Conservation (phyloP, 92 coral and sea anemone species). For the Plumapathes pennacea region DNA sequence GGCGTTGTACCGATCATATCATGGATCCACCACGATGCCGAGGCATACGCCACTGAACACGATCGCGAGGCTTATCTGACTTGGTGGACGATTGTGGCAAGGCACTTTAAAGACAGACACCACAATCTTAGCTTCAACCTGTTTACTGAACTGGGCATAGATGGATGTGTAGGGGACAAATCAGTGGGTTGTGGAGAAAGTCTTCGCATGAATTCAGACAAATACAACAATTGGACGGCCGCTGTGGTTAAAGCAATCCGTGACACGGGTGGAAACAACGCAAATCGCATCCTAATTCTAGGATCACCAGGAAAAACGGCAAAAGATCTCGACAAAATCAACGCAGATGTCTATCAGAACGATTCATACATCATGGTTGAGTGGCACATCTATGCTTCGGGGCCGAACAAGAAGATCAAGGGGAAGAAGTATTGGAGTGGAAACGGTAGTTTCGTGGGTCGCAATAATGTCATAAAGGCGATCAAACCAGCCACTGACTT, state of each 20-base stretch:
- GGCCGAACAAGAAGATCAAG: constrained; percentile 40
- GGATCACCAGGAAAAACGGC: constrained; percentile 62
- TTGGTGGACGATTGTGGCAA: constrained; percentile 61
- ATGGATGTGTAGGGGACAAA: constrained; percentile 15
- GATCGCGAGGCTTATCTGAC: constrained; percentile 28
- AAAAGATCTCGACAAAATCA: constrained; percentile 4
- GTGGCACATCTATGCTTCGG: constrained; percentile 67
- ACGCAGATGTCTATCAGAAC: constrained; percentile 10
- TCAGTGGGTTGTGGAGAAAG: constrained; percentile 45
- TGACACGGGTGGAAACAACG: constrained; percentile 54
- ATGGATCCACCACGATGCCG: constrained; percentile 55
- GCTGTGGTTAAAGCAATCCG: constrained; percentile 58
- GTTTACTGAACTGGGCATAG: constrained; percentile 66
- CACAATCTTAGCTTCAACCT: constrained; percentile 61
- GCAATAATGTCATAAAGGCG: constrained; percentile 12
- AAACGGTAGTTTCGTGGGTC: constrained; percentile 25
- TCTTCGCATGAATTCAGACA: constrained; percentile 44
- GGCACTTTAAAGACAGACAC: constrained; percentile 43
- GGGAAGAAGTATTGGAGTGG: constrained; percentile 51
- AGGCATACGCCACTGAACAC: constrained; percentile 28
- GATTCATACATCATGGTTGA: constrained; percentile 62
- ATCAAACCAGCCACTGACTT: constrained; percentile 33
- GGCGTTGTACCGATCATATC: constrained; percentile 43
- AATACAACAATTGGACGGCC: constrained; percentile 66
- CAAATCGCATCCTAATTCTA: constrained; percentile 49